Conservation (phyloP, 2,888 invertebrate species). For the Brachyopa scutellaris region DNA sequence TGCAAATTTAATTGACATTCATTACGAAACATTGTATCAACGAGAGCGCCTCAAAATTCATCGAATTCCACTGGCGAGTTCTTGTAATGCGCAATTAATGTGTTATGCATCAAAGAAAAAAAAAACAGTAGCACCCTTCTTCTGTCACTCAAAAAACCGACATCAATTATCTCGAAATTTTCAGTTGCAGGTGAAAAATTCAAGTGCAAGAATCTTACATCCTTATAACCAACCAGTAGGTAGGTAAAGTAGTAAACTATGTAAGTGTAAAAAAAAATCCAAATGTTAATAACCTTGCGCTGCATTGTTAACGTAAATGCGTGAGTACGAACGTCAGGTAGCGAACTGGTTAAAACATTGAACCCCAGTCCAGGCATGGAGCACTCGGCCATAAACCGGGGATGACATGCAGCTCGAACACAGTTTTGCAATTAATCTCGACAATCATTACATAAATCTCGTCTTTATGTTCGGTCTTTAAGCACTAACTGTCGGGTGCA, state of each 20-base stretch:
- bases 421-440: constrained; percentile 72
- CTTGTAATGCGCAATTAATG: not conserved
- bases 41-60: not conserved
- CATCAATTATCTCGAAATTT: not conserved
- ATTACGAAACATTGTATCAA: not conserved
- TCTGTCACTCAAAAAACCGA: not conserved
- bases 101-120: not conserved
- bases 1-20: not conserved
- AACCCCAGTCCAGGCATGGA: no score
- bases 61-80: not conserved
- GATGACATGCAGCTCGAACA: constrained; percentile 72
- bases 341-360: no score
- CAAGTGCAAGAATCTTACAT: no score
- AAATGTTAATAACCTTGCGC: no score
- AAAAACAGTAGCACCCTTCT: not conserved
- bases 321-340: no score
- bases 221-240: no score
- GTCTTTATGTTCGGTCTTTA: constrained; percentile 61
- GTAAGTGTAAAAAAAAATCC: no score
- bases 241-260: no score
- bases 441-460: constrained; percentile 72
- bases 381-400: constrained; percentile 57
- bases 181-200: not conserved
- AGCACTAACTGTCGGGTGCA: constrained; percentile 48
- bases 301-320: no score